Base-by-base conservation (phyloP, 2,797 vertebrate genomes). In the Aldrovandia affinis region DNA sequence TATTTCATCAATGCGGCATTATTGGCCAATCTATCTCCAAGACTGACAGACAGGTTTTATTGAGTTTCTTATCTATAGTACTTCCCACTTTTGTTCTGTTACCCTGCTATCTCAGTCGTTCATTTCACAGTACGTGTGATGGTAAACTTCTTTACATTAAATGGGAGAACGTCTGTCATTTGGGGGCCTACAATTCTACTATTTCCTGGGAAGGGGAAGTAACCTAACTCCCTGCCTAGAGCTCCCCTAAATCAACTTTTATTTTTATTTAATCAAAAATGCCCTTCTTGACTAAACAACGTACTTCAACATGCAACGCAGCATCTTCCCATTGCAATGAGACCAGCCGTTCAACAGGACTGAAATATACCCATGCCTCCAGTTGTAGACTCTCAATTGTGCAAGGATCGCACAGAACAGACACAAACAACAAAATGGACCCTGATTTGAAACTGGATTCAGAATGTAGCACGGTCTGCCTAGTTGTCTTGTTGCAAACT, bases 281-380 rank as follows among this genome's bases (percentile, higher is more conserved):
- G 39, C 61, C n/a, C 6, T 65, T 68, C 55, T 50, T 68, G 1
- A 65, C 65, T 57, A 81, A 81, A 81, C 10, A 47, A 61, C 47
- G 22, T 47, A 68, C 50, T 65, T 81, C 59, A 81, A 81, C 57
- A 42, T 36, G 52, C 9, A 33, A 14, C 15, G 18, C 28, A 80
- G 30, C 5, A 3, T 18, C 33, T 59, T 61, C 36, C 80, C 42
- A 50, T n/a, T 30, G 25, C 25, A 47, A 65, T 81, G 39, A 39
- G 22, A 12, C 30, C 39, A 7, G 9, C 59, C 20, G 33, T 63
- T 39, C 22, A 22, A 30, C 36, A 14, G 59, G 15, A n/a, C 39
- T 81, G 57, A 47, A 81, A 68, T 68, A 28, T 10, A 81, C n/a
- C 75, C 22, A 1, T 20, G 22, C 73, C 39, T 47, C 15, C 33